Evolutionary conservation across 1,140 invertebrate genomes (phyloP), one percentile per base, ranked within the genome.

Genomic region (Proctacanthus coquilletti): DNA sequence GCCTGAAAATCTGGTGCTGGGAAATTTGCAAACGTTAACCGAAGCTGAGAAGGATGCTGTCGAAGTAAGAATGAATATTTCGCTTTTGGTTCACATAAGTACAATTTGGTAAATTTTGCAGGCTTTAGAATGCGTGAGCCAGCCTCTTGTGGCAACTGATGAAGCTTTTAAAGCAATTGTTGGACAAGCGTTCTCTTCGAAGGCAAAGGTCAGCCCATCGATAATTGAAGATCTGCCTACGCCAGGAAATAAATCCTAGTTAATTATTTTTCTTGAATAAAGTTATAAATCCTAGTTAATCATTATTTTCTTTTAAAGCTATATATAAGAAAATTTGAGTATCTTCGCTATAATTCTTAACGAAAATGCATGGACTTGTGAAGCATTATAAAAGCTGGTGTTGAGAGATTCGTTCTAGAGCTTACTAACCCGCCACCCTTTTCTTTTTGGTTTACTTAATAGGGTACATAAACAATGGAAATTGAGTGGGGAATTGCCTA

Each of bases 31-130:
- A 38, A 51, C 56, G 34, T 42, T 53, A 4, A 63, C 60, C 18
- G 47, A 53, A 23, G 50, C 50, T 4, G 60, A 64, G 37, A 61
- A 58, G 33, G 52, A 50, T 36, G 60, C 60, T 3, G 46, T 57
- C 8, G 51, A 59, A 41, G 56, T 61, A 35, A 35, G 25, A 15
- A 18, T 2, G 8, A 29, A 27, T 8, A 25, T 4, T 17, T 21
- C 35, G 9, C 10, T 19, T 20, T 21, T 25, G 5, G 0, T 18
- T 15, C 31, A n/a, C n/a, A n/a, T n/a, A n/a, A n/a, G n/a, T n/a
- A n/a, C n/a, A n/a, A n/a, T n/a, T n/a, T n/a, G n/a, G n/a, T n/a
- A n/a, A n/a, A n/a, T 9, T 41, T 45, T 11, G 4, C 9, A 56
- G 45, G 56, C 56, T 2, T 31, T 60, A 36, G 50, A 60, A 31